Base-by-base conservation (phyloP, 1,140 invertebrate species). In the Drosophila lacertosa region DNA sequence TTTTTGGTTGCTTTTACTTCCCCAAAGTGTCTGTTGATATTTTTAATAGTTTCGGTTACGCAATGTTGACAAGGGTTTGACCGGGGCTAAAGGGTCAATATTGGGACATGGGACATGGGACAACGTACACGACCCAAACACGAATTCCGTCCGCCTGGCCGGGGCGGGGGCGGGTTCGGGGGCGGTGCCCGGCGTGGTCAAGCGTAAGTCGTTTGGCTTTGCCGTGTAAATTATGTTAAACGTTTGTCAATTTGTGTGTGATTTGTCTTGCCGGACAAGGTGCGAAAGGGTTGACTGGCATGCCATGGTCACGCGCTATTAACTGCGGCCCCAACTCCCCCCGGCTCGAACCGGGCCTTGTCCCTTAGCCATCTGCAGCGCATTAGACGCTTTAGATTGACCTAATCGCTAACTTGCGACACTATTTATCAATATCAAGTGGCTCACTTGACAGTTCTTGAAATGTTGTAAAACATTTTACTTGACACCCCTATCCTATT, bases 41-140 rank as follows among this genome's bases (percentile, higher is more conserved):
- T 88, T 88, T 88, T 88, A 88, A 88, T 89, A 89, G 83, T 89
- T 89, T 89, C 72, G 77, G 83, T 79, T 89, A 76, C 72, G 74
- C 84, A 79, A 76, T 48, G 83, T 89, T 88, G 82, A 88, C 82
- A 88, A 88, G 82, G 82, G 82, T 88, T 89, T 80, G 51, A 54
- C 64, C 74, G 58, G 58, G 42, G 44, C 74, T 26, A 82, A 88
- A 88, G 82, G 81, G 82, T 88, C 82, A 77, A 76, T 84, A 83
- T 42, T 78, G 69, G 64, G 18, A 48, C 40, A 33, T 78, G 69
- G 64, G 18, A 48, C 40, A 33, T 33, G 44, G 22, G n/a, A 45
- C 20, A 9, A 26, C 11, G 11, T 45, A n/a, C 18, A 45, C n/a
- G 20, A 24, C 20, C 42, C 37, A 29, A 9, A 35, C 42, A 53